These are phyloP conservation scores for Palloptera scutellata DNA, from an alignment of 2,888 invertebrate species.

Conservation along the genomic window DNA sequence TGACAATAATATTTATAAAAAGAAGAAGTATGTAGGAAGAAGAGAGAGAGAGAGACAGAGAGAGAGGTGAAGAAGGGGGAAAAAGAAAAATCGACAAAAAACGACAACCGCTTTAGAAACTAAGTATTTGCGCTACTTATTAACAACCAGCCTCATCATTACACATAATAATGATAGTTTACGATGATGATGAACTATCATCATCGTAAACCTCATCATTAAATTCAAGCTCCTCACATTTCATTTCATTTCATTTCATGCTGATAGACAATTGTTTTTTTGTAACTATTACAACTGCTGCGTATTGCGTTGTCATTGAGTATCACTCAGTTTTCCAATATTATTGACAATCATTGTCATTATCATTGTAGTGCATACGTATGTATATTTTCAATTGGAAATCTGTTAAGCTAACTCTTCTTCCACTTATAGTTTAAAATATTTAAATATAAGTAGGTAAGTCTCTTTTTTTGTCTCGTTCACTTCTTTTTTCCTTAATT, in stretches of 20 bases:
- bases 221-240: background rate
- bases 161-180: too few relatives aligned
- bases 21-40: too few relatives aligned
- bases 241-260: background rate
- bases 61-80: background rate
- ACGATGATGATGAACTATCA: background rate
- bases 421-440: background rate
- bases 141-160: slow-evolving; percentile 4
- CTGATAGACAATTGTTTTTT: background rate
- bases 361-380: background rate
- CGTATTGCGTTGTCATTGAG: too few relatives aligned
- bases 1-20: too few relatives aligned
- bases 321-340: too few relatives aligned
- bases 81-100: background rate
- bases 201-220: background rate
- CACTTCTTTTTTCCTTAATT: background rate
- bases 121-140: slow-evolving; percentile 22
- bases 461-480: background rate
- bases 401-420: too few relatives aligned
- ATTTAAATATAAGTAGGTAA: background rate
- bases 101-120: background rate
- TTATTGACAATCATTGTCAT: too few relatives aligned
- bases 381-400: background rate
- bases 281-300: too few relatives aligned
- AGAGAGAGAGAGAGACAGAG: background rate